These are phyloP conservation scores for Prochilodus magdalenae DNA, from an alignment of 2,113 vertebrate genomes.

Conservation along the genomic window DNA sequence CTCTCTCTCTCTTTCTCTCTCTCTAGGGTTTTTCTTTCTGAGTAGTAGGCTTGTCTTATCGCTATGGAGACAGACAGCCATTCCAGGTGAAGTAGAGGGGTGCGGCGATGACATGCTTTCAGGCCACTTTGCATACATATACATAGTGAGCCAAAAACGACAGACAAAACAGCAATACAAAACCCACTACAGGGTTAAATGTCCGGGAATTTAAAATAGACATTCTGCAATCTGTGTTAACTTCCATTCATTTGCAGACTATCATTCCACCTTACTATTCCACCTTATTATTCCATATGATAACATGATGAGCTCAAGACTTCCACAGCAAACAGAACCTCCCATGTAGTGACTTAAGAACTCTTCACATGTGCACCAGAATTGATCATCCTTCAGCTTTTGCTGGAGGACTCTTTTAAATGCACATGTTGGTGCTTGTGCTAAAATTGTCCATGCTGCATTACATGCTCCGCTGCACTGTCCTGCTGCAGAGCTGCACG, in stretches of 20 bases:
- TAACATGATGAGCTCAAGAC: neutral
- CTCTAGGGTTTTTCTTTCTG: slow-evolving; percentile 23
- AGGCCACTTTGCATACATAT: neutral
- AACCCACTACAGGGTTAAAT: neutral
- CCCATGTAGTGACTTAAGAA: neutral
- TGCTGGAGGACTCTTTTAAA: neutral
- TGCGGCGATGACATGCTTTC: slow-evolving; percentile 65
- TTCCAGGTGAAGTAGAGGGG: slow-evolving; percentile 78
- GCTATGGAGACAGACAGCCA: slow-evolving; percentile 80
- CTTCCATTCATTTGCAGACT: too few relatives aligned
- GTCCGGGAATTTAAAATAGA: too few relatives aligned
- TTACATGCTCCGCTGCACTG: slow-evolving; percentile 29
- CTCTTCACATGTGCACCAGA: neutral
- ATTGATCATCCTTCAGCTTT: neutral
- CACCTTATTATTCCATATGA: neutral
- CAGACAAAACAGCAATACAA: slow-evolving; percentile 7
- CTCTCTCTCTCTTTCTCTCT: slow-evolving; percentile 26
- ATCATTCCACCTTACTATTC: neutral
- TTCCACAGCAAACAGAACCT: too few relatives aligned
- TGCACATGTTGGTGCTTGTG: neutral
- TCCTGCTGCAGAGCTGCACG: slow-evolving; percentile 46
- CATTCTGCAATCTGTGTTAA: too few relatives aligned
- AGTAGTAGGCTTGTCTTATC: slow-evolving; percentile 70
- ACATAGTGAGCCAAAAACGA: neutral
- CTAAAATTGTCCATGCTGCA: slow-evolving; percentile 25